Percentiles rank a stretch among this genome's conserved stretches.
Evolutionary conservation across 2,797 vertebrate genomes (phyloP).

Genomic region (Siniperca scherzeri): DNA sequence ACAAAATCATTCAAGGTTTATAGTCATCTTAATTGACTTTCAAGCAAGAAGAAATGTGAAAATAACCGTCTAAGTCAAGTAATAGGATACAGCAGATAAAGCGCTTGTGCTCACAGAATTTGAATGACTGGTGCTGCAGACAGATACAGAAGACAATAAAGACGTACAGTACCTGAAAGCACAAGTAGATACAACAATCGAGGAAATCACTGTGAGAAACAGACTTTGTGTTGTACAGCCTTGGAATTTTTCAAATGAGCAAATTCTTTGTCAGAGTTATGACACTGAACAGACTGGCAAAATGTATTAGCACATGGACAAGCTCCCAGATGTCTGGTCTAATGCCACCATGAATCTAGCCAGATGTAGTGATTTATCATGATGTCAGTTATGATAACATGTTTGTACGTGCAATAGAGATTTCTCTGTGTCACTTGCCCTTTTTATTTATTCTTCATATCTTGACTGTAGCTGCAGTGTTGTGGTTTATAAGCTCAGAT

Average conservation of each 20-base stretch:
- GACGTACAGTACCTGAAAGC: constrained; percentile 28
- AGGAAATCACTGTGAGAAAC: constrained; percentile 21
- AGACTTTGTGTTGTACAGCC: not conserved
- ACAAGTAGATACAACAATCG: constrained; percentile 7
- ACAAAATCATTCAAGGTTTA: constrained; percentile 85
- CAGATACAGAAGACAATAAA: constrained; percentile 15
- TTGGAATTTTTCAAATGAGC: constrained; percentile 29
- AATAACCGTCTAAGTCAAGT: constrained; percentile 60
- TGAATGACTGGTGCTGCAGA: constrained; percentile 44
- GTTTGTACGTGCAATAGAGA: constrained; percentile 34
- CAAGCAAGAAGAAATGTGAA: constrained; percentile 75
- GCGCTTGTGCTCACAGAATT: constrained; percentile 23
- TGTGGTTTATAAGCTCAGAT: not conserved
- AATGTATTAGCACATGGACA: constrained; percentile 58
- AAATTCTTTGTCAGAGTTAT: constrained; percentile 53
- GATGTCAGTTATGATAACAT: constrained; percentile 59
- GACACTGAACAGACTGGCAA: constrained; percentile 45
- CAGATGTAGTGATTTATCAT: constrained; percentile 67
- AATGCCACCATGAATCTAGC: constrained; percentile 57
- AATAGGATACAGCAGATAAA: constrained; percentile 64
- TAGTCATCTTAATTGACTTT: constrained; percentile 86
- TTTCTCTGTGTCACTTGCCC: constrained; percentile 21
- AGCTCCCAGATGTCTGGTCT: constrained; percentile 65
- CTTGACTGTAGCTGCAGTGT: not conserved
- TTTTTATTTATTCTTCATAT: constrained; percentile 38